Evolutionary conservation across 2,113 vertebrate species (phyloP), one percentile per base, ranked within the genome.

Genomic region (Peromyscus maniculatus): DNA sequence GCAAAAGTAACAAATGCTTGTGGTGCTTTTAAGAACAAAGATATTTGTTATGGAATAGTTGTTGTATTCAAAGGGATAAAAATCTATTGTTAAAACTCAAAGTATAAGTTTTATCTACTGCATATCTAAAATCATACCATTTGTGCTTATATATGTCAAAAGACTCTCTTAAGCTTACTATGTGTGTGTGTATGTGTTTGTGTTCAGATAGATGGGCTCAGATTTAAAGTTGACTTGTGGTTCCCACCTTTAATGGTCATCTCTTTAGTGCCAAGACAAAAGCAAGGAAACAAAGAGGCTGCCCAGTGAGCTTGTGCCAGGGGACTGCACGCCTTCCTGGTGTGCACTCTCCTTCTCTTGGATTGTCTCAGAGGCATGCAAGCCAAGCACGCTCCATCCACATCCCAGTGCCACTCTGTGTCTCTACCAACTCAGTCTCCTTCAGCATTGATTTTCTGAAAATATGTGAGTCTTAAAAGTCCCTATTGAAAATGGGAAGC

Each of bases 391-490:
- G 2, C 57, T n/a, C 67, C 49, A 49, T 10, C 79, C 16, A 43
- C 28, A 59, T 15, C 62, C 10, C 49, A 69, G 33, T 36, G 83
- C 87, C 84, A 49, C 87, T 84, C 91, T 91, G 69, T 46, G 74
- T 88, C 89, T 80, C 74, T 72, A 87, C 90, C 43, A 67, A 49
- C n/a, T 84, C 88, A 89, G 52, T 36, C 89, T 91, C 39, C 36
- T 89, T 87, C n/a, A 72, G 72, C 91, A 88, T 88, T 96, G 90
- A 72, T 72, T 97, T 96, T 96, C 79, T 94, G 96, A 96, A 98
- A 96, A 67, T 93, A 57, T 82, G 59, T 88, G 21, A 72, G 52
- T 55, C 64, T 95, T 80, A 67, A 93, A 92, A 96, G 46, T 49
- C 46, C 4, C 43, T 69, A 33, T 75, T 94, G 66, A 86, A 97